phyloP scores from a whole-genome alignment of 2,113 vertebrate species.

The Brienomyrus brachyistius region DNA sequence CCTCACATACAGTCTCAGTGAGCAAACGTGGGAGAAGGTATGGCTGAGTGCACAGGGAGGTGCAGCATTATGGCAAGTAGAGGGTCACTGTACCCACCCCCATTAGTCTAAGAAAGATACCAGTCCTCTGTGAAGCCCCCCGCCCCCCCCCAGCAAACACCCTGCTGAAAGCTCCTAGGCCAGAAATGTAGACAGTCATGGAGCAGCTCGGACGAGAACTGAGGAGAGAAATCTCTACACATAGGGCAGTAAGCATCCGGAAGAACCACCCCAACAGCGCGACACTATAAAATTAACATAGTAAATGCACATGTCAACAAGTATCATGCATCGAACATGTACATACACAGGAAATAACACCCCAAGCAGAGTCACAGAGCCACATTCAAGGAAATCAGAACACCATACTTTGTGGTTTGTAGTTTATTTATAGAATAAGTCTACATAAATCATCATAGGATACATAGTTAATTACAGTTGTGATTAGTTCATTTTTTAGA shows the following conservation, averaged over 20 bases:
- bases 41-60: neutral
- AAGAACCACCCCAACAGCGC: neutral
- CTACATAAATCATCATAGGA: constrained; percentile 46
- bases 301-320: neutral
- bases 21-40: neutral
- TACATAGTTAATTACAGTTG: constrained; percentile 44
- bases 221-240: neutral
- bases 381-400: neutral
- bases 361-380: neutral
- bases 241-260: neutral
- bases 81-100: neutral
- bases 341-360: neutral
- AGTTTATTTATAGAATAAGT: constrained; percentile 48
- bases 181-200: neutral
- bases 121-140: neutral
- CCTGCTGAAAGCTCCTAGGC: neutral
- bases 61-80: neutral
- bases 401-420: constrained; percentile 23
- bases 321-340: neutral
- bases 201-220: neutral
- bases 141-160: neutral
- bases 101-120: neutral
- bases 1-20: neutral
- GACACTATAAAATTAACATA: neutral
- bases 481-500: constrained; percentile 36